Evolutionary conservation across 2,797 vertebrate genomes (phyloP).

Genomic region (Karalla daura): DNA sequence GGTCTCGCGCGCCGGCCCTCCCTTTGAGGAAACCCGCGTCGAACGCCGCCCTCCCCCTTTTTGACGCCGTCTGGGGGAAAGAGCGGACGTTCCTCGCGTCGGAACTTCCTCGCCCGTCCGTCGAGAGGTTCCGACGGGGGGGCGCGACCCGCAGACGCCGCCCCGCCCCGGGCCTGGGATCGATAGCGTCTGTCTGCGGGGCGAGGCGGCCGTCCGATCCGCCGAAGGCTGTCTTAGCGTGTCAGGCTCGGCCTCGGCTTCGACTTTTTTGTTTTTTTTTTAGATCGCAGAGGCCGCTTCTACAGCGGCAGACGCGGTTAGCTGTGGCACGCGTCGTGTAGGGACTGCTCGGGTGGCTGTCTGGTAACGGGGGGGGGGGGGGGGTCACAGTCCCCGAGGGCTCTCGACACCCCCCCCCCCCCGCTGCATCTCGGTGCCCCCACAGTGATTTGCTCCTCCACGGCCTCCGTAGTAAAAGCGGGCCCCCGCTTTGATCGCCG

Average conservation of each 20-base stretch:
- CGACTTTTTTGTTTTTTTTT: no score
- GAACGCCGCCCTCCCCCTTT: no score
- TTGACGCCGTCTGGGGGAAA: no score
- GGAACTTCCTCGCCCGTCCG: not conserved
- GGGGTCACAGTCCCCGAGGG: conserved; percentile 23
- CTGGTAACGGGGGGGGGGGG: conserved; percentile 22
- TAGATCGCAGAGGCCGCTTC: conserved; percentile 26
- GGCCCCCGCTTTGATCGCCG: conserved; percentile 15
- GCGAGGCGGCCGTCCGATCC: conserved; percentile 34
- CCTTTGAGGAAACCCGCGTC: no score
- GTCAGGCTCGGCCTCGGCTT: conserved; percentile 21
- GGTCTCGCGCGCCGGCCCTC: no score
- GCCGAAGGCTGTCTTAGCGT: conserved; percentile 16
- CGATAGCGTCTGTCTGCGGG: conserved; percentile 29
- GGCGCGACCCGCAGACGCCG: conserved; percentile 7
- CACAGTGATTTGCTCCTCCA: conserved; percentile 40
- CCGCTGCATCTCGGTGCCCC: conserved; percentile 21
- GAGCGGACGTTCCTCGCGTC: not conserved
- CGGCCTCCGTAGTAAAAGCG: conserved; percentile 28
- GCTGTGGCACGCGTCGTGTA: conserved; percentile 33
- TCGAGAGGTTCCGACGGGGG: conserved; percentile 1
- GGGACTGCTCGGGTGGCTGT: conserved; percentile 25
- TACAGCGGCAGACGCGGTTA: conserved; percentile 27
- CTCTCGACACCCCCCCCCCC: conserved; percentile 52
- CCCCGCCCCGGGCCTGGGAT: conserved; percentile 22